These are phyloP conservation scores for Radopholus similis DNA, from an alignment of 1,140 invertebrate genomes.

Conservation along the genomic window DNA sequence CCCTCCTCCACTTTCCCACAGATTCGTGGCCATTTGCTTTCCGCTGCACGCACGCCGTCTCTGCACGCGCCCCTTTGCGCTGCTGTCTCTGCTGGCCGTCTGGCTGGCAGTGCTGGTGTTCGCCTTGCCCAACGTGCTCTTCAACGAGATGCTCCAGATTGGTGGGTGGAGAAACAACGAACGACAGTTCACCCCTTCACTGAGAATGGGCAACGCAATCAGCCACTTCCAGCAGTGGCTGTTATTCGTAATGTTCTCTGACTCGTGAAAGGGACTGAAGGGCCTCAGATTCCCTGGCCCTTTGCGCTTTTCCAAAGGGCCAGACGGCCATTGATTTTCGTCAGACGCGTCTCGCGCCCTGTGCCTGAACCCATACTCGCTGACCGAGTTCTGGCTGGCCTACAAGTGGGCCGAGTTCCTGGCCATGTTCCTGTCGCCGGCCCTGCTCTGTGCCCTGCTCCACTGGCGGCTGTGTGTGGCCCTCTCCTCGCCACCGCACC, in stretches of 20 bases:
- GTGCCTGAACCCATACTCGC: constrained; percentile 25
- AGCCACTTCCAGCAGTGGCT: too few relatives aligned
- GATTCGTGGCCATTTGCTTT: constrained; percentile 48
- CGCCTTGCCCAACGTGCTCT: constrained; percentile 41
- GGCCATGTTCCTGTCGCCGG: constrained; percentile 39
- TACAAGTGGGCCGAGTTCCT: constrained; percentile 50
- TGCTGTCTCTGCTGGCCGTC: constrained; percentile 22
- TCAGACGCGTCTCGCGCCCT: not conserved
- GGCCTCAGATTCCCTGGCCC: too few relatives aligned
- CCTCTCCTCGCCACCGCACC: constrained; percentile 43
- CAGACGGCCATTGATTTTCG: not conserved
- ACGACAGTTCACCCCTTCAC: not conserved
- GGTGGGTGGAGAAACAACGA: constrained; percentile 17
- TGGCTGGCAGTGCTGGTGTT: constrained; percentile 41
- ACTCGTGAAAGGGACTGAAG: too few relatives aligned
- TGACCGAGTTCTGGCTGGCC: constrained; percentile 31
- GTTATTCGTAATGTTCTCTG: too few relatives aligned
- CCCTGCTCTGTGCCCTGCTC: constrained; percentile 37
- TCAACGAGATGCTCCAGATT: constrained; percentile 17
- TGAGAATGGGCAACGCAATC: too few relatives aligned
- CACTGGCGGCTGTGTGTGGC: constrained; percentile 36
- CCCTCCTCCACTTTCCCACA: constrained; percentile 29
- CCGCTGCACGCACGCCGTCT: constrained; percentile 43
- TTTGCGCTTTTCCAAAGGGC: not conserved
- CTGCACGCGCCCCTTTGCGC: constrained; percentile 42